These are phyloP conservation scores for Atrichornis clamosus DNA, from an alignment of 2,113 vertebrate genomes.

Conservation along the genomic window DNA sequence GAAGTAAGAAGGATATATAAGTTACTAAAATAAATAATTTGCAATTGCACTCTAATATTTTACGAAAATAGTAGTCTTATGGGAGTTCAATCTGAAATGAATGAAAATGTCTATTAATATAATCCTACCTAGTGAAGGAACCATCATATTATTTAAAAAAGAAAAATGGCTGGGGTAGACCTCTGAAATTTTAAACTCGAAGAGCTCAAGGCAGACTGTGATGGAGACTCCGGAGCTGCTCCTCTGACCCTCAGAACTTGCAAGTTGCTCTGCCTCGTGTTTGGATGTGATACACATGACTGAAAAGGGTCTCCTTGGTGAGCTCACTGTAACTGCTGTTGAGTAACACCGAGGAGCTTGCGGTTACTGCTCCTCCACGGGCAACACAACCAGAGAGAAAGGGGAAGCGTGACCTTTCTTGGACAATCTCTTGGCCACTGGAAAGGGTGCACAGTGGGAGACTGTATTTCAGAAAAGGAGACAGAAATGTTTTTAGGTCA, in stretches of 20 bases:
- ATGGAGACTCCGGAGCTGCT: not conserved
- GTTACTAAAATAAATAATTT: not conserved
- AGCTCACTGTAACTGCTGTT: not conserved
- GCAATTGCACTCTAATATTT: not conserved
- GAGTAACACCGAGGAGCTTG: not conserved
- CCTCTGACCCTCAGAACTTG: not conserved
- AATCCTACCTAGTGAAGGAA: not conserved
- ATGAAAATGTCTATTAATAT: not conserved
- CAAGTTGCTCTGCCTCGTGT: not conserved
- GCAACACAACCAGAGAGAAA: not conserved
- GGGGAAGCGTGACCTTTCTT: not conserved
- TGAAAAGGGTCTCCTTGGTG: not conserved
- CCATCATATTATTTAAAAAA: not conserved
- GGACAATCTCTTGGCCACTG: not conserved
- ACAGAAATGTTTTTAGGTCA: not conserved
- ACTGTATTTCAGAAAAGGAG: accelerated
- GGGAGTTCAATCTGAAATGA: not conserved
- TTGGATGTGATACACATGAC: not conserved
- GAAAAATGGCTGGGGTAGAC: not conserved
- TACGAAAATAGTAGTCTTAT: not conserved
- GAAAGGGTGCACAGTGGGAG: not conserved
- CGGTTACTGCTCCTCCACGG: not conserved
- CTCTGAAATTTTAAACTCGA: not conserved
- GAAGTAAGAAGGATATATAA: not conserved
- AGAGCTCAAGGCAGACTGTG: not conserved